Evolutionary conservation across 2,113 vertebrate species (phyloP).

Genomic region (Heptranchias perlo): DNA sequence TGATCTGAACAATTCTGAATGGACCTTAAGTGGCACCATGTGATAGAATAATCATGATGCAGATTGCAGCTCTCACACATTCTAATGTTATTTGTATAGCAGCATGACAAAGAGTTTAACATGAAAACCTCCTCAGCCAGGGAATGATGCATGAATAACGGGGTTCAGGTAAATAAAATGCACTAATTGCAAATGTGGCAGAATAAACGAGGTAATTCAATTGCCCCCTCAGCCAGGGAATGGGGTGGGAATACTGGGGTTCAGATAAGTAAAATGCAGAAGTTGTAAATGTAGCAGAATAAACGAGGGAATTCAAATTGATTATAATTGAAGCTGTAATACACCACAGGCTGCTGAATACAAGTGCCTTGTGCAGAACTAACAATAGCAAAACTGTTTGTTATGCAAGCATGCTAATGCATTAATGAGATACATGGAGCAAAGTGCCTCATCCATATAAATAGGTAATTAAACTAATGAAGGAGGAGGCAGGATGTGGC

Average conservation of each 20-base stretch:
- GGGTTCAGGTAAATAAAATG: neutral
- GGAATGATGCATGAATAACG: neutral
- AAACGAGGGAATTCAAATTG: neutral
- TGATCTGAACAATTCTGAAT: neutral
- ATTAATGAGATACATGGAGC: conserved; percentile 81
- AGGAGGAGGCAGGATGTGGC: conserved; percentile 82
- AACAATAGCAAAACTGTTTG: conserved; percentile 54
- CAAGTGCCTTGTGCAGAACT: conserved; percentile 58
- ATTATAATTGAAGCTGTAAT: neutral
- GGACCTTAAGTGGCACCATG: neutral
- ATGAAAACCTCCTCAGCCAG: neutral
- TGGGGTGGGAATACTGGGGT: neutral
- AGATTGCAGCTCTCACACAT: neutral
- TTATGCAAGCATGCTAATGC: conserved; percentile 72
- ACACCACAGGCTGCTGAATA: conserved; percentile 48
- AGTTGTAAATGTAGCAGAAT: neutral
- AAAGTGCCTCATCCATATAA: conserved; percentile 75
- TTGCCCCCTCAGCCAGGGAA: too few species aligned
- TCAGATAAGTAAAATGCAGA: neutral
- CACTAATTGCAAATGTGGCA: neutral
- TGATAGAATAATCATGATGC: neutral
- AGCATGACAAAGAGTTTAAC: neutral
- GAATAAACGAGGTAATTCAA: neutral
- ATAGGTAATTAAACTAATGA: conserved; percentile 89
- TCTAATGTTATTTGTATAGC: neutral